These are phyloP conservation scores for Acrobasis consociella DNA, from an alignment of 2,888 invertebrate species.

Conservation along the genomic window DNA sequence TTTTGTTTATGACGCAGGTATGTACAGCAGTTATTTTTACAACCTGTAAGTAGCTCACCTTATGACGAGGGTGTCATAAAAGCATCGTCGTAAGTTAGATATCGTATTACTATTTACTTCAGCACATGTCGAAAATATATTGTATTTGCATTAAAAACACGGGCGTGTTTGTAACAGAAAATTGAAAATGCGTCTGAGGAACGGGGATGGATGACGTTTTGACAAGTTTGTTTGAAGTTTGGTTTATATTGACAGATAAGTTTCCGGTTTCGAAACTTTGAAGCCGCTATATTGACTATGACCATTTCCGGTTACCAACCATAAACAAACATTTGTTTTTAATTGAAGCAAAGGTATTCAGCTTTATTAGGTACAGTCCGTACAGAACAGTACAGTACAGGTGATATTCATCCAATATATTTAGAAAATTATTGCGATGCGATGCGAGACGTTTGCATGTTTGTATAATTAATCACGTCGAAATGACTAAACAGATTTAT, in stretches of 20 bases:
- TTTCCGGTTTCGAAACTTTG: conserved; percentile 1
- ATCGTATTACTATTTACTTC: conserved; percentile 37
- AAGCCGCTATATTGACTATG: not conserved
- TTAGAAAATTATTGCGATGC: too few relatives aligned
- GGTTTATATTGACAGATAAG: not conserved
- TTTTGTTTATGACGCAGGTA: conserved; percentile 76
- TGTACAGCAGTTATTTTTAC: conserved; percentile 62
- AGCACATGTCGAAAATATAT: conserved; percentile 47
- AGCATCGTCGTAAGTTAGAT: conserved; percentile 52
- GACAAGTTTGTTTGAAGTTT: conserved; percentile 27
- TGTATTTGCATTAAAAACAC: conserved; percentile 41
- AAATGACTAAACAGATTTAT: too few relatives aligned
- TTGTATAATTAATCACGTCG: too few relatives aligned
- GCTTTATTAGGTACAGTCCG: too few relatives aligned
- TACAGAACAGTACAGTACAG: too few relatives aligned
- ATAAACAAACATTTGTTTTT: not conserved
- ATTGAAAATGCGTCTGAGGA: conserved; percentile 51
- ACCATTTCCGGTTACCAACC: not conserved
- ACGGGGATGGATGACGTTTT: conserved; percentile 54
- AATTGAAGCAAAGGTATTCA: not conserved
- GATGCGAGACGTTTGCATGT: too few relatives aligned
- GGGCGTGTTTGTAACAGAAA: conserved; percentile 51
- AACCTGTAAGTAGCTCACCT: conserved; percentile 50
- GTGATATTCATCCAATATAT: too few relatives aligned
- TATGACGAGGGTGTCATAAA: conserved; percentile 59